Evolutionary conservation across 1,140 invertebrate species (phyloP).

Genomic region (Micrasema longulum): DNA sequence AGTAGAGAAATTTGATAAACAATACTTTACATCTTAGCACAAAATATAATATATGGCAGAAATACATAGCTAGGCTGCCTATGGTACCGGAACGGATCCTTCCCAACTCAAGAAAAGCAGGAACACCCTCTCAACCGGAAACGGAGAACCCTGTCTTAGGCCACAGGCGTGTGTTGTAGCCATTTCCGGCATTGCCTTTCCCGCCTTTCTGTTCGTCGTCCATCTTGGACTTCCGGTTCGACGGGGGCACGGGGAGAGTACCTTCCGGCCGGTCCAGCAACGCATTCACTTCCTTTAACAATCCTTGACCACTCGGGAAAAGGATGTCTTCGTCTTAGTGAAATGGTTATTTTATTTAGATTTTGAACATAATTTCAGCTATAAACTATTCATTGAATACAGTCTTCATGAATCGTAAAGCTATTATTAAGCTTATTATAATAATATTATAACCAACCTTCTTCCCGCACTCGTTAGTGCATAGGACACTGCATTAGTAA

Average conservation of each 20-base stretch:
- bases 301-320: conserved; percentile 18
- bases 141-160: conserved; percentile 39
- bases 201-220: conserved; percentile 33
- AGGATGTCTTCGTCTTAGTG: conserved; percentile 11
- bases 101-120: conserved; percentile 14
- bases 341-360: too few relatives aligned
- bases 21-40: not conserved
- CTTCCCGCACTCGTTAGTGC: too few relatives aligned
- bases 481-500: too few relatives aligned
- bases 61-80: too few relatives aligned
- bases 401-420: too few relatives aligned
- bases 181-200: conserved; percentile 36
- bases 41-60: conserved; percentile 3
- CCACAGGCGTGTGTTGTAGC: conserved; percentile 25
- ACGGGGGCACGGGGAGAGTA: conserved; percentile 24
- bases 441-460: too few relatives aligned
- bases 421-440: too few relatives aligned
- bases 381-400: not conserved
- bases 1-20: not conserved
- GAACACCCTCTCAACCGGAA: conserved; percentile 39
- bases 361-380: too few relatives aligned
- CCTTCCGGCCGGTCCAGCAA: conserved; percentile 2
- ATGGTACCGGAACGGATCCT: conserved; percentile 30
- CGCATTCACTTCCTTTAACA: conserved; percentile 11
- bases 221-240: conserved; percentile 39